These are phyloP conservation scores for Mycteria americana DNA, from an alignment of 2,797 vertebrate species.

Conservation along the genomic window DNA sequence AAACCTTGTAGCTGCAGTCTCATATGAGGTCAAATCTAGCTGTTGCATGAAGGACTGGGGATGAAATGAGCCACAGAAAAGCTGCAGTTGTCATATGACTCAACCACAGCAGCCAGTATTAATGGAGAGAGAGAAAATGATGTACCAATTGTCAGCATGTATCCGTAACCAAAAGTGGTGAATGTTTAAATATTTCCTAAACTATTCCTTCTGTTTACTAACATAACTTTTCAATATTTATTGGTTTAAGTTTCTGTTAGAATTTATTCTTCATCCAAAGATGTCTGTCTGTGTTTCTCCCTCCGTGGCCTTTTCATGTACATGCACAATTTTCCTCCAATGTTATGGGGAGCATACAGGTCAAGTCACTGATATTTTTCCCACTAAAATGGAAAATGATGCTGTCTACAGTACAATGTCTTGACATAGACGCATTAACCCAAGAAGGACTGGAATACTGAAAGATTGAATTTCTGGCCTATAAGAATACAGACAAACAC, in stretches of 20 bases:
- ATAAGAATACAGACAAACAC: background rate
- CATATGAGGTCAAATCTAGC: background rate
- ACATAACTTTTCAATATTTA: background rate
- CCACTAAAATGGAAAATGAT: background rate
- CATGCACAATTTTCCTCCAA: fast-evolving
- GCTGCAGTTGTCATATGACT: background rate
- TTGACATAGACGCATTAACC: background rate
- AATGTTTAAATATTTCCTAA: background rate
- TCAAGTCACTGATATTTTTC: background rate
- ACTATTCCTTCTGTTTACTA: background rate
- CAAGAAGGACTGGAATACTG: background rate
- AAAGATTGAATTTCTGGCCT: background rate
- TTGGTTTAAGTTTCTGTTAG: background rate
- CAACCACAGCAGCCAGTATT: background rate
- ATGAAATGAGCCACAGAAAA: background rate
- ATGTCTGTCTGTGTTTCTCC: background rate
- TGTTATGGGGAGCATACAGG: background rate
- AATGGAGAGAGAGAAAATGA: background rate
- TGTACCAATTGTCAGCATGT: background rate
- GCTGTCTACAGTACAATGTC: background rate
- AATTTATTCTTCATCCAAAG: background rate
- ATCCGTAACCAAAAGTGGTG: background rate
- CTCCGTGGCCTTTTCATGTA: background rate
- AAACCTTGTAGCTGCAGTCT: background rate
- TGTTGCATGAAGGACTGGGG: background rate